phyloP scores from a whole-genome alignment of 2,888 invertebrate species.

The Microchrysa polita region DNA sequence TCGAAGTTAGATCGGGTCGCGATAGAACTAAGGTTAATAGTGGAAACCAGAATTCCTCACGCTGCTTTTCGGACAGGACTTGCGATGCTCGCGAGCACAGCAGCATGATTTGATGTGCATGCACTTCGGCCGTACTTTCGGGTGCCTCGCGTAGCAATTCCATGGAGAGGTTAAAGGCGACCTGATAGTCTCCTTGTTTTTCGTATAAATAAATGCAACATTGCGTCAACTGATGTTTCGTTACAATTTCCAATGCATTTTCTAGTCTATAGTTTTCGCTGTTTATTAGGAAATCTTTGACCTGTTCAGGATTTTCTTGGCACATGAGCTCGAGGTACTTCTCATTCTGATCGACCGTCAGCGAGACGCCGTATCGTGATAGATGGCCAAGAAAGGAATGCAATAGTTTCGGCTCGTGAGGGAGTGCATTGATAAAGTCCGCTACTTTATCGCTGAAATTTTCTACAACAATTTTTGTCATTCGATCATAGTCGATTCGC shows the following conservation, averaged over 20 bases:
- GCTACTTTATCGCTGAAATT: constrained; percentile 66
- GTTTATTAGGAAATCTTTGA: constrained; percentile 67
- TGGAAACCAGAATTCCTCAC: constrained; percentile 67
- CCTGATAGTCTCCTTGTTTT: constrained; percentile 76
- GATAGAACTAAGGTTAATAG: constrained; percentile 64
- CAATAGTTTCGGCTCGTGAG: constrained; percentile 58
- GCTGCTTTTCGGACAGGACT: constrained; percentile 62
- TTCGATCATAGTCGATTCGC: constrained; percentile 69
- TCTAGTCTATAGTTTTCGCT: constrained; percentile 72
- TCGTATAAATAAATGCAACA: constrained; percentile 80
- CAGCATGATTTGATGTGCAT: constrained; percentile 56
- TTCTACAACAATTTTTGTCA: constrained; percentile 71
- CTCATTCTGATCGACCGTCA: constrained; percentile 68
- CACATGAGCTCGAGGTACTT: constrained; percentile 73
- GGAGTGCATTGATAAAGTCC: constrained; percentile 63
- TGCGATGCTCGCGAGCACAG: constrained; percentile 66
- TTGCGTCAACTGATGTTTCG: constrained; percentile 70
- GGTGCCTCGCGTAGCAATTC: constrained; percentile 59
- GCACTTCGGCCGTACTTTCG: constrained; percentile 52
- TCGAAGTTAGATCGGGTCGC: constrained; percentile 62
- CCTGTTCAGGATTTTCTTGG: constrained; percentile 66
- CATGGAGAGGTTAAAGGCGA: constrained; percentile 74
- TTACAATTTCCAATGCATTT: constrained; percentile 72
- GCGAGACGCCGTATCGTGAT: constrained; percentile 61
- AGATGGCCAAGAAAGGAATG: constrained; percentile 72